Evolutionary conservation across 2,113 vertebrate genomes (phyloP).

Genomic region (Ciconia maguari): DNA sequence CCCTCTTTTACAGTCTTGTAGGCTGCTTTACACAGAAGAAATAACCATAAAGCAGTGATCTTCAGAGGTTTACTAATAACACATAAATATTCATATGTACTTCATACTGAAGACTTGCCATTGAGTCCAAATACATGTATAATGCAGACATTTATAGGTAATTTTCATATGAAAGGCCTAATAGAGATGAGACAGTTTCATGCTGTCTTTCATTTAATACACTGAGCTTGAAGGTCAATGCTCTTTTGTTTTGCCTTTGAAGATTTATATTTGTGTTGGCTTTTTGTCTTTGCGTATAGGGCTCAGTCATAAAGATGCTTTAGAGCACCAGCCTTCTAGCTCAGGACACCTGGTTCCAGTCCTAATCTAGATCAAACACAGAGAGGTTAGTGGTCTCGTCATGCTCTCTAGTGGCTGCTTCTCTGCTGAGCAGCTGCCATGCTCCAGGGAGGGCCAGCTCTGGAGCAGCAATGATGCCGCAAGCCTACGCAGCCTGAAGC

Average conservation of each 20-base stretch:
- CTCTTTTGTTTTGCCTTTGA: slow-evolving; percentile 13
- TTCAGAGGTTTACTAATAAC: background rate
- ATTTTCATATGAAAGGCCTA: slow-evolving; percentile 30
- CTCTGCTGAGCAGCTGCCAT: slow-evolving; percentile 32
- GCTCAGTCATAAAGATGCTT: background rate
- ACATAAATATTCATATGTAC: slow-evolving; percentile 24
- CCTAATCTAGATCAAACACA: background rate
- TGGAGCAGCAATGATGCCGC: background rate
- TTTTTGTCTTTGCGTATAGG: background rate
- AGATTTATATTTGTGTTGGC: background rate
- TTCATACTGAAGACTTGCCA: background rate
- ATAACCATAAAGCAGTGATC: background rate
- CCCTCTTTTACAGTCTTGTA: background rate
- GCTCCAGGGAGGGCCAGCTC: background rate
- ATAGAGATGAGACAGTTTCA: background rate
- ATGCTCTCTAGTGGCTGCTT: slow-evolving; percentile 61
- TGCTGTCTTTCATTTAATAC: background rate
- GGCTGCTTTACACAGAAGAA: background rate
- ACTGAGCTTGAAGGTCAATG: background rate
- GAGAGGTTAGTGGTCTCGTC: slow-evolving; percentile 23
- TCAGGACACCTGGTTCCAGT: background rate
- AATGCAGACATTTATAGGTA: background rate
- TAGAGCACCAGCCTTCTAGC: background rate
- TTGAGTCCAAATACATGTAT: background rate
- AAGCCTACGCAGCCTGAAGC: rapidly evolving